phyloP scores from a whole-genome alignment of 2,113 vertebrate genomes.

The Mugil cephalus region DNA sequence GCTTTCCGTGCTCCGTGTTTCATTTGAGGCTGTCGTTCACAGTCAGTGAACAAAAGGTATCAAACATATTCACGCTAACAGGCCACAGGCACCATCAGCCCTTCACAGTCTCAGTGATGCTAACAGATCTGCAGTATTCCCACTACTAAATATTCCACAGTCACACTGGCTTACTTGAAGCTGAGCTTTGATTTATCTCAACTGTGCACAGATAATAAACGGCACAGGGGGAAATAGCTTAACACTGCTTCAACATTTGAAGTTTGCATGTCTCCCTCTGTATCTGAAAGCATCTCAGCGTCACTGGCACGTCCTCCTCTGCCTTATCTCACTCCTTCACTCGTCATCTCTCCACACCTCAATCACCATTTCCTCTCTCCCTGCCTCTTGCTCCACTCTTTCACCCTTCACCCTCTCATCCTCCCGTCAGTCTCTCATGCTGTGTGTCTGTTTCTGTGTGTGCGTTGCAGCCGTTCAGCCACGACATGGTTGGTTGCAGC shows the following conservation, averaged over 20 bases:
- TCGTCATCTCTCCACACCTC: constrained; percentile 44
- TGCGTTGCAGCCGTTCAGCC: constrained; percentile 26
- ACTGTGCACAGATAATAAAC: constrained; percentile 26
- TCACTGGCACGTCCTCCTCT: background rate
- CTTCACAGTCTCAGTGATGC: background rate
- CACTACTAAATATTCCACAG: background rate
- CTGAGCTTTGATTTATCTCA: constrained; percentile 11
- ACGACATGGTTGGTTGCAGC: constrained; percentile 58
- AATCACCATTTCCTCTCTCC: constrained; percentile 16
- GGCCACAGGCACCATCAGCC: background rate
- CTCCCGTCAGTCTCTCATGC: constrained; percentile 26
- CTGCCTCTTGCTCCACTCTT: background rate
- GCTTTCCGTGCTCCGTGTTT: background rate
- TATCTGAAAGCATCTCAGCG: background rate
- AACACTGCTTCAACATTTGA: constrained; percentile 16
- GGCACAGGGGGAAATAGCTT: background rate
- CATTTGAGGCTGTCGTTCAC: background rate
- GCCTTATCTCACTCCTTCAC: constrained; percentile 25
- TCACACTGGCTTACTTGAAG: constrained; percentile 3
- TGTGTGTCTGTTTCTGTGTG: constrained; percentile 35
- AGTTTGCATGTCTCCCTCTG: background rate
- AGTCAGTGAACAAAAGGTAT: background rate
- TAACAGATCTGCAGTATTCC: background rate
- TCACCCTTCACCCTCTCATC: constrained; percentile 14
- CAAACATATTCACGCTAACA: background rate